Conservation (phyloP, 2,797 vertebrate genomes). For the Gambelia wislizenii region DNA sequence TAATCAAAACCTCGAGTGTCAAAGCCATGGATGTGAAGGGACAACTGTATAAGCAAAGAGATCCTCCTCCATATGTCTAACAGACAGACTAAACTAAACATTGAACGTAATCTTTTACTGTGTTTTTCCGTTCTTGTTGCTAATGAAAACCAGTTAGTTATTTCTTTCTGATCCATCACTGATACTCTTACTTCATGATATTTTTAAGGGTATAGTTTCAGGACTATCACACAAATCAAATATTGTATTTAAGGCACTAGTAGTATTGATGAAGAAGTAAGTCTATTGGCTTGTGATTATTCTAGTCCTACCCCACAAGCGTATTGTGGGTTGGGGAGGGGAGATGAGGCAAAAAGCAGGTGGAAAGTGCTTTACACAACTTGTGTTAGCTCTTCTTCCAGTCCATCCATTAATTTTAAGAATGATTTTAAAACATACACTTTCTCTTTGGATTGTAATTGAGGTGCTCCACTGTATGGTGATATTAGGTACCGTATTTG, state of each 20-base stretch:
- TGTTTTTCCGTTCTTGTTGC: background rate
- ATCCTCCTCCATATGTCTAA: conserved; percentile 16
- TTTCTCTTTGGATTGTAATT: no score
- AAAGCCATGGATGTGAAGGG: no score
- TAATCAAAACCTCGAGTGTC: no score
- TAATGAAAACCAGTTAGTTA: background rate
- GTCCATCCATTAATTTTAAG: no score
- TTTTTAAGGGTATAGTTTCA: background rate
- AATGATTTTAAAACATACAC: no score
- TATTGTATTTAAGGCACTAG: background rate
- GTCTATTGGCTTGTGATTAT: background rate
- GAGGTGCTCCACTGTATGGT: no score
- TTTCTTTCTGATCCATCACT: background rate
- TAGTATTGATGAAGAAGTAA: background rate
- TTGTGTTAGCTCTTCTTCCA: no score
- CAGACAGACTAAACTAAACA: background rate
- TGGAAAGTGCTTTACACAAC: no score
- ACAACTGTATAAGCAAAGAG: background rate
- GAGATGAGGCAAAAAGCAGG: no score
- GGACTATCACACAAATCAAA: background rate
- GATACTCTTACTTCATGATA: no score
- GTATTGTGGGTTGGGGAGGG: no score
- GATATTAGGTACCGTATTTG: background rate
- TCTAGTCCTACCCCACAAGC: no score
- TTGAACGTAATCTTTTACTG: background rate